Base-by-base conservation (phyloP, 37 sponge, comb jelly and placozoan species). In the Ianthella basta region DNA sequence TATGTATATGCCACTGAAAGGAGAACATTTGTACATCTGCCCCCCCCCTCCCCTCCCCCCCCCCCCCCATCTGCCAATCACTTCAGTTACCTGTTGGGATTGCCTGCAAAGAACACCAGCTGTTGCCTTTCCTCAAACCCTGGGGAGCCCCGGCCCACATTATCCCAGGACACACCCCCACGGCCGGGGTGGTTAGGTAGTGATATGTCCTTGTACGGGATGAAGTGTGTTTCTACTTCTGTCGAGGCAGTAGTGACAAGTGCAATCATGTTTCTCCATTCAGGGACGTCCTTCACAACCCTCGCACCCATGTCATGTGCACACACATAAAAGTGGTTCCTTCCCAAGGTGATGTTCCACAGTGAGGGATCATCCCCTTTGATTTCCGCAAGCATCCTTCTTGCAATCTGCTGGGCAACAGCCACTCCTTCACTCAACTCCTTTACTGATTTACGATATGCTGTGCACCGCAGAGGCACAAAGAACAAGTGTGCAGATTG, bases 231-330 rank as follows among this genome's bases (percentile, higher is more conserved):
- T 40, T 90, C 88, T 15, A 83, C 84, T 53, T 63, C 36, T 14
- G 54, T 19, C 72, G 86, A 87, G 0, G 94, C 94, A 14, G 91
- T 93, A 83, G 90, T 93, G 59, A 93, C 90, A 56, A 93, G 70
- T 19, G 80, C 94, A 67, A 93, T 85, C 0, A 87, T 56, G 56
- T 93, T 90, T 72, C 84, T 93, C 79, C 77, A 82, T 8, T 89
- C 81, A 18, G 66, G 56, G 0, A 44, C 24, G 39, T 87, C 80
- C 6, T 73, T 60, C 29, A 72, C 70, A 50, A 89, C 57, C 23
- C 80, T 79, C 0, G 90, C 83, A 14, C 94, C 94, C 91, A 93
- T 90, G 63, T 93, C 94, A 27, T 93, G 91, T 27, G 88, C 90
- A 84, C 94, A 93, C 10, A 93, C 80, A 72, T 93, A 93, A 55